phyloP scores from a whole-genome alignment of 2,113 vertebrate genomes.

The Cyrtonyx montezumae region DNA sequence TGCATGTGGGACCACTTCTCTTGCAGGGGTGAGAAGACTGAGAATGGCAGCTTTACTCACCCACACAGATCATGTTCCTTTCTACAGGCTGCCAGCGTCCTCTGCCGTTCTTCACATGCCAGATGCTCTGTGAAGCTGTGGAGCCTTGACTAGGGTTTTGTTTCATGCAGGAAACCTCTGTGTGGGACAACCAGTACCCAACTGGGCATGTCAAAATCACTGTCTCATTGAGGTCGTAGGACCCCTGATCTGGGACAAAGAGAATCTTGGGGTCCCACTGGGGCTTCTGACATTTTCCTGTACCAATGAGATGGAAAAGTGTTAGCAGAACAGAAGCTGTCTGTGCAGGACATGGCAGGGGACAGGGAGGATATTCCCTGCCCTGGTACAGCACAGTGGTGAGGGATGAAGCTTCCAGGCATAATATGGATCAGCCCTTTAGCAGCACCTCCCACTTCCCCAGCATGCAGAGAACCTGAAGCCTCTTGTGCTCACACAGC shows the following conservation, averaged over 20 bases:
- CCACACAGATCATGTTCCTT: background rate
- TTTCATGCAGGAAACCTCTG: background rate
- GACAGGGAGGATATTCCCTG: background rate
- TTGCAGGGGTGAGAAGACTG: background rate
- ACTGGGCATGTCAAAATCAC: constrained; percentile 4
- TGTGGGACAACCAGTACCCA: background rate
- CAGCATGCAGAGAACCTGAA: background rate
- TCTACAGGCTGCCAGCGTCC: background rate
- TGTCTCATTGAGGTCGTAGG: background rate
- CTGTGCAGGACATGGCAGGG: background rate
- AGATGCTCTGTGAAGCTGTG: fast-evolving
- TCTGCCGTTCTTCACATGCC: background rate
- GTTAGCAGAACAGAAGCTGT: background rate
- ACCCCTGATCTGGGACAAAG: background rate
- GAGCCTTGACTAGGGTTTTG: background rate
- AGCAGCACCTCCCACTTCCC: background rate
- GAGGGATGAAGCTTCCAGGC: background rate
- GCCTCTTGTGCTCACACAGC: background rate
- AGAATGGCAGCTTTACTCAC: background rate
- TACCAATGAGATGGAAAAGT: background rate
- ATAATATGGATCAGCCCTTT: background rate
- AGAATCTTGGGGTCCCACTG: background rate
- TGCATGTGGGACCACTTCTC: background rate
- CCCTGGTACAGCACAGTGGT: background rate
- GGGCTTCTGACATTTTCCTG: constrained; percentile 43